Conservation (phyloP, 2,113 vertebrate species). For the Labeo rohita region DNA sequence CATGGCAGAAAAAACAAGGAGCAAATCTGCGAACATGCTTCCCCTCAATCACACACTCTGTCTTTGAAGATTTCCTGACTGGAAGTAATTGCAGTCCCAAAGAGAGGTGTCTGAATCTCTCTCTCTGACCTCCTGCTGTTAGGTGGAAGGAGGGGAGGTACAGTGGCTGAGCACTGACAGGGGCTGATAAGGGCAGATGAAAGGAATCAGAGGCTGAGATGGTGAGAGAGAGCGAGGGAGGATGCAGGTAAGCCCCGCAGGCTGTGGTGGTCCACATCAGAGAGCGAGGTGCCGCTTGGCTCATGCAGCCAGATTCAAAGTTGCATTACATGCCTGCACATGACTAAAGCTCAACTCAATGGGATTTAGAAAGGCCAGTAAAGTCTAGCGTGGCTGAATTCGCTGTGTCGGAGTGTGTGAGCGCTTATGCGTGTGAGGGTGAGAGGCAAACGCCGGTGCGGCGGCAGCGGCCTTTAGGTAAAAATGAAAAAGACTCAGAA, state of each 20-base stretch:
- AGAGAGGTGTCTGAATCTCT: constrained; percentile 35
- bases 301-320: constrained; percentile 27
- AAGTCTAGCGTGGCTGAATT: constrained; percentile 20
- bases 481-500: constrained; percentile 3
- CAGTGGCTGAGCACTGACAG: constrained; percentile 44
- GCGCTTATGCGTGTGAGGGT: constrained; percentile 14
- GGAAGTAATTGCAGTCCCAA: constrained; percentile 35
- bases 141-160: constrained; percentile 27
- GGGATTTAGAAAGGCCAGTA: constrained; percentile 42
- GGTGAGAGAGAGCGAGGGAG: constrained; percentile 29
- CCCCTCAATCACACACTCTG: constrained; percentile 5
- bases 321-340: constrained; percentile 44
- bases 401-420: neutral
- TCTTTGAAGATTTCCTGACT: constrained; percentile 33
- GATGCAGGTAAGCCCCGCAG: constrained; percentile 41
- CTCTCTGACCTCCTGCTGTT: constrained; percentile 45
- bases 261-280: constrained; percentile 39
- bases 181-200: constrained; percentile 56
- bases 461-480: neutral
- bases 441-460: neutral
- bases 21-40: neutral
- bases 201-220: constrained; percentile 33
- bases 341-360: constrained; percentile 41
- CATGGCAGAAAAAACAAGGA: neutral
- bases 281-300: neutral